Conservation (phyloP, 2,797 vertebrate genomes). For the Acanthopagrus latus region DNA sequence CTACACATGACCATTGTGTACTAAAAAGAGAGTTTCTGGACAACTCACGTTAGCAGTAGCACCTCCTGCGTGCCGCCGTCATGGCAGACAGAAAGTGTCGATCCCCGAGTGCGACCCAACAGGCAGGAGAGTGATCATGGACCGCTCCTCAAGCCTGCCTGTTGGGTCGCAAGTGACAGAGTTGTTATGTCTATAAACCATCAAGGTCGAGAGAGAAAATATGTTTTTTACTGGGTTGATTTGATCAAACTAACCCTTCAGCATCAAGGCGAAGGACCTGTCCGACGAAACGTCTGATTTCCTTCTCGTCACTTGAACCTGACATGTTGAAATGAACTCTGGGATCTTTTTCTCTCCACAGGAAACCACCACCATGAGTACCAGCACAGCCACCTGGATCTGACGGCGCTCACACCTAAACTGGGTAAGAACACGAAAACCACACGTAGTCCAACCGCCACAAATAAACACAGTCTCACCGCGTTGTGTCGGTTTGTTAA, state of each 20-base stretch:
- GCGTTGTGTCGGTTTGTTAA: too few relatives aligned
- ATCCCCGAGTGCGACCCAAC: too few relatives aligned
- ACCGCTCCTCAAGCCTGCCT: too few relatives aligned
- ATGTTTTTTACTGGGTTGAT: not conserved
- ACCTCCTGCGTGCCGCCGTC: too few relatives aligned
- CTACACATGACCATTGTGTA: too few relatives aligned
- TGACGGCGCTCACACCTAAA: conserved; percentile 93
- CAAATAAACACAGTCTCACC: not conserved
- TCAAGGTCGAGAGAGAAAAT: not conserved
- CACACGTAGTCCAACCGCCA: not conserved
- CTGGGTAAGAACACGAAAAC: conserved; percentile 87
- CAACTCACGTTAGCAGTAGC: too few relatives aligned
- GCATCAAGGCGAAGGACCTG: not conserved
- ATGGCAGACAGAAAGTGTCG: too few relatives aligned
- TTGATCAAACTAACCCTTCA: not conserved
- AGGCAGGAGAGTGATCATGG: too few relatives aligned
- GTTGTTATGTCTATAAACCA: not conserved
- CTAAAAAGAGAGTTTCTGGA: too few relatives aligned
- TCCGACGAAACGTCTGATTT: not conserved
- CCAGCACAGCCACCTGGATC: conserved; percentile 91
- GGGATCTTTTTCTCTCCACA: conserved; percentile 78
- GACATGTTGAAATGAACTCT: not conserved
- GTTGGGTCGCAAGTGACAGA: too few relatives aligned
- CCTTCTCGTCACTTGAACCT: not conserved
- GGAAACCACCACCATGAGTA: conserved; percentile 94